Evolutionary conservation across 2,888 invertebrate species (phyloP), one percentile per base, ranked within the genome.

Genomic region (Thymelicus acteon): DNA sequence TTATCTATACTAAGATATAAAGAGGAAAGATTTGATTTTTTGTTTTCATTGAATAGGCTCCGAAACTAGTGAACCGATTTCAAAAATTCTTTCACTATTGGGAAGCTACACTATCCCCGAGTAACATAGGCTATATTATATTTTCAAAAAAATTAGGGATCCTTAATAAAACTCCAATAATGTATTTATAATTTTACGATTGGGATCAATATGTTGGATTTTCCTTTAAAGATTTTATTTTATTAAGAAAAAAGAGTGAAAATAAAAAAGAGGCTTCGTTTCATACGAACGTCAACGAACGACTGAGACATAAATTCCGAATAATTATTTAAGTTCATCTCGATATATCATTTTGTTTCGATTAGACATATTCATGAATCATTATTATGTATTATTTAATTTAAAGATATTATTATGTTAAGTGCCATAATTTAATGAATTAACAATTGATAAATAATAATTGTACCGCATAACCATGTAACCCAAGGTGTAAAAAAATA

Each of bases 401-500:
- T 88, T 83, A 84, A 80, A 86, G 80, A 83, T 88, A 82, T 89
- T 86, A 89, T 91, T 92, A 81, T 88, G 85, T 93, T 93, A 91
- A 93, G 93, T 93, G 93, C 93, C 93, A 93, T 93, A 93, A 92
- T 91, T 92, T 91, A 91, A 93, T 89, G 88, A 93, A 91, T 91
- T 93, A 93, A 93, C 92, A 92, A 91, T 89, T 85, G 89, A 92
- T 91, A 91, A 84, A 85, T 91, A 91, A 88, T 90, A 91, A 19
- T 90, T 91, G 85, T 91, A 92, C 91, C 89, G 90, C 92, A 89
- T 93, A 93, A 93, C 92, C 92, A 92, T n/a, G n/a, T n/a, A n/a
- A n/a, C n/a, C n/a, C n/a, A n/a, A n/a, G n/a, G n/a, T n/a, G n/a
- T n/a, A n/a, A n/a, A n/a, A n/a, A n/a, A n/a, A n/a, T n/a, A n/a